phyloP scores from a whole-genome alignment of 2,113 vertebrate species.

The Zosterops pallidus region DNA sequence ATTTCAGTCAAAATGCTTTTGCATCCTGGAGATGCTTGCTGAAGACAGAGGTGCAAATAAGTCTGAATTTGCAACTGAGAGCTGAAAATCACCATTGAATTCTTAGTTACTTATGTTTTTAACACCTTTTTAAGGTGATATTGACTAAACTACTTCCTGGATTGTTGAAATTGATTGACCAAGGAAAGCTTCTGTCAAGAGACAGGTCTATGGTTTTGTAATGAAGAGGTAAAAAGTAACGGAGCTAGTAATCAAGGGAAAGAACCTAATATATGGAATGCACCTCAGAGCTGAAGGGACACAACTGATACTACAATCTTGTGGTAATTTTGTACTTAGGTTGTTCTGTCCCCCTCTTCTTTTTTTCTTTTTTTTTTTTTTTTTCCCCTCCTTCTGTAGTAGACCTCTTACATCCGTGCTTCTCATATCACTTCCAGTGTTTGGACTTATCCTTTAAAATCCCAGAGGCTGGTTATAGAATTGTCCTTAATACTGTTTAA shows the following conservation, averaged over 20 bases:
- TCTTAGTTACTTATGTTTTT: background rate
- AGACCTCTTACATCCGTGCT: background rate
- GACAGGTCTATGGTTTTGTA: background rate
- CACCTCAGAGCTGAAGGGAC: background rate
- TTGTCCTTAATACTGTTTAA: background rate
- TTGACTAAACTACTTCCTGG: background rate
- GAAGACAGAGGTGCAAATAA: background rate
- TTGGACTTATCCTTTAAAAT: background rate
- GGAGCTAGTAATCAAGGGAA: background rate
- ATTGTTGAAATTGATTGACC: background rate
- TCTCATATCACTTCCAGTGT: background rate
- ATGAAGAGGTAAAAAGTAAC: background rate
- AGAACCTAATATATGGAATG: background rate
- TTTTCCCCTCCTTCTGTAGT: background rate
- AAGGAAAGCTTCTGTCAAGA: background rate
- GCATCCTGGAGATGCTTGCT: background rate
- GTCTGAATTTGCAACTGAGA: background rate
- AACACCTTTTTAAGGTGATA: background rate
- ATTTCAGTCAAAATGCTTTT: background rate
- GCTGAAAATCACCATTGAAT: background rate
- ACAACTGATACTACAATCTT: background rate
- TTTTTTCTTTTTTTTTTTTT: background rate
- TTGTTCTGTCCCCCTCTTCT: background rate
- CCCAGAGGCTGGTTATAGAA: background rate
- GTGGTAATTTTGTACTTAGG: background rate